Evolutionary conservation across 2,113 vertebrate genomes (phyloP).

Genomic region (Calypte anna): DNA sequence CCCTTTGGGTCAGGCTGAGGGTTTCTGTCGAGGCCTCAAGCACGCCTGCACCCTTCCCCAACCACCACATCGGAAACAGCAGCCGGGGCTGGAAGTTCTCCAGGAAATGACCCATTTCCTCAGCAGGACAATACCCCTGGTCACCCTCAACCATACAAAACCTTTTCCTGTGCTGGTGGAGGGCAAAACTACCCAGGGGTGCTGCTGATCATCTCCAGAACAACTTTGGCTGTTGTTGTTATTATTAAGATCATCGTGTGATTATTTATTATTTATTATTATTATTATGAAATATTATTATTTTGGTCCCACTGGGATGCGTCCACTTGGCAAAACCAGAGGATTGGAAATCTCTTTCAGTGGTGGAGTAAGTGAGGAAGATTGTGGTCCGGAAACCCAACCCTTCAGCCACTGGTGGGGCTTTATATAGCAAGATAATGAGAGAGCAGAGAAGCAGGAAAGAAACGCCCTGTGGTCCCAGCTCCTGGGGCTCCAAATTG

Average conservation of each 20-base stretch:
- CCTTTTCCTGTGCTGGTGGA: neutral
- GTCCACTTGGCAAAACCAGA: neutral
- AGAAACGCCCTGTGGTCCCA: constrained; percentile 14
- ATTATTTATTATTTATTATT: neutral
- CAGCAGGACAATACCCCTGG: constrained; percentile 26
- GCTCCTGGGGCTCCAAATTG: neutral
- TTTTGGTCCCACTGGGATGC: neutral
- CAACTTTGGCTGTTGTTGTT: neutral
- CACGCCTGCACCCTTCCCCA: neutral
- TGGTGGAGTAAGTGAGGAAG: neutral
- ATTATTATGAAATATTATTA: neutral
- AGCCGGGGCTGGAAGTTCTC: constrained; percentile 15
- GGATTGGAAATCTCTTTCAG: neutral
- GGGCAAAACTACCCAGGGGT: neutral
- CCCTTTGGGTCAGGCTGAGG: neutral
- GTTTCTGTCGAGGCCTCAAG: neutral
- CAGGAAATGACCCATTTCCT: constrained; percentile 68
- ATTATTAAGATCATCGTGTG: neutral
- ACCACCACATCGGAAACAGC: neutral
- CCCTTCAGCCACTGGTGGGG: neutral
- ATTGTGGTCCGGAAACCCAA: constrained; percentile 37
- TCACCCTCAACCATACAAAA: neutral
- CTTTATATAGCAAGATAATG: constrained; percentile 61
- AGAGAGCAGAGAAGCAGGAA: constrained; percentile 44
- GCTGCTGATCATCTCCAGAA: neutral